phyloP scores from a whole-genome alignment of 2,888 invertebrate genomes.

The Drosophila anomalata region DNA sequence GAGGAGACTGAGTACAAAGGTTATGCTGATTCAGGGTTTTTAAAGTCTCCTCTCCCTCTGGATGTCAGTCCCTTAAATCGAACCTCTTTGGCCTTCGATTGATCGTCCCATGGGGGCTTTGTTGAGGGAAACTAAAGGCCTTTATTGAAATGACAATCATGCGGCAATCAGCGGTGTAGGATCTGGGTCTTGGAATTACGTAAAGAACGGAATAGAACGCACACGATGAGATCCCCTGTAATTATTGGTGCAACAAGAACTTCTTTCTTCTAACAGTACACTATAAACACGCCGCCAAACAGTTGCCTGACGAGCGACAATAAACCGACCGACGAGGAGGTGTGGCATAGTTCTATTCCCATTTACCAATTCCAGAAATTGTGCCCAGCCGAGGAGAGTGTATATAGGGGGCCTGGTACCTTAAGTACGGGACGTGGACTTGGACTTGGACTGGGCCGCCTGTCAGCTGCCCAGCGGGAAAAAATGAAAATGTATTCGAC shows the following conservation, averaged over 20 bases:
- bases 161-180: conserved; percentile 7
- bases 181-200: conserved; percentile 3
- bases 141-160: conserved; percentile 2
- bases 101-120: background rate
- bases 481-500: conserved; percentile 14
- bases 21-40: background rate
- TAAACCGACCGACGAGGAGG: conserved; percentile 5
- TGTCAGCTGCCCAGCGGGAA: conserved; percentile 42
- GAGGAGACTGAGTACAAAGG: background rate
- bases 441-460: background rate
- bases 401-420: background rate
- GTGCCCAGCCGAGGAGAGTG: background rate
- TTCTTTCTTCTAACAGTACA: conserved; percentile 19
- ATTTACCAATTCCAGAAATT: conserved; percentile 6
- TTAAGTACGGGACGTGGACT: background rate
- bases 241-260: conserved; percentile 30
- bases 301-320: conserved; percentile 26
- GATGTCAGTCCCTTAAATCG: background rate
- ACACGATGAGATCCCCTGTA: conserved; percentile 28
- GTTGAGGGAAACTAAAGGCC: background rate
- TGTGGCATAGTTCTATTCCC: conserved; percentile 25
- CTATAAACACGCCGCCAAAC: conserved; percentile 35
- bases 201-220: conserved; percentile 9
- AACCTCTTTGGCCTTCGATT: background rate
- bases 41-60: background rate